A percentile compares a stretch with the other conserved stretches of the same genome.
These are phyloP conservation scores for Holacanthus passer DNA, from an alignment of 2,113 vertebrate genomes.

Conservation along the genomic window DNA sequence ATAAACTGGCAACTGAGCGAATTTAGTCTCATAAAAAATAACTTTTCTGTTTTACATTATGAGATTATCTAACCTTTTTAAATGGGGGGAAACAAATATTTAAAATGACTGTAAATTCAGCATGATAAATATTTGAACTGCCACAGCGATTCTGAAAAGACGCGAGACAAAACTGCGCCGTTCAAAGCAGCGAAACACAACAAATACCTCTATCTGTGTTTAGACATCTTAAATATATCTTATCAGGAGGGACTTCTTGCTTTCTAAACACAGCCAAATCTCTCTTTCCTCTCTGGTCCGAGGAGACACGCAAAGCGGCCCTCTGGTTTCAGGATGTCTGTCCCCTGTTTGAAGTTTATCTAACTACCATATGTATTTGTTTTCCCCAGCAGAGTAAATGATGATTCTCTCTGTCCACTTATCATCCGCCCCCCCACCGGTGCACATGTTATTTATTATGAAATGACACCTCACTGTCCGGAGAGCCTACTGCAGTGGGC, in stretches of 20 bases:
- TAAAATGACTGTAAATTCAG: constrained; percentile 74
- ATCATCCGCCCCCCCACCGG: constrained; percentile 70
- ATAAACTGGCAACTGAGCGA: background rate
- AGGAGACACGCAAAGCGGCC: constrained; percentile 73
- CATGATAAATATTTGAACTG: constrained; percentile 85
- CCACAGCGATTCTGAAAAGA: constrained; percentile 74
- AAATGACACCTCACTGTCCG: constrained; percentile 76
- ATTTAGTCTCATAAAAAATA: background rate
- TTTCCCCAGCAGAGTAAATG: constrained; percentile 75
- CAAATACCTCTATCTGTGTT: constrained; percentile 78
- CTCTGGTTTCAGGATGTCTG: constrained; percentile 69
- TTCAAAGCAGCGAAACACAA: constrained; percentile 78
- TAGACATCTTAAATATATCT: constrained; percentile 78
- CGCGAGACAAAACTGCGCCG: constrained; percentile 56
- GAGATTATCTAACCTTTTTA: constrained; percentile 1
- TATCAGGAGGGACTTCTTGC: constrained; percentile 75
- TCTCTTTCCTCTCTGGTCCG: constrained; percentile 76
- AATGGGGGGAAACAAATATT: constrained; percentile 23
- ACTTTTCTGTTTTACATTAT: no score
- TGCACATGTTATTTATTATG: constrained; percentile 77
- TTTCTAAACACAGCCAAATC: constrained; percentile 80
- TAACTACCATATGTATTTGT: constrained; percentile 79
- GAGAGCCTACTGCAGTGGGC: constrained; percentile 62
- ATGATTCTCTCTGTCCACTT: constrained; percentile 71
- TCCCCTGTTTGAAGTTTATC: constrained; percentile 82